Base-by-base conservation (phyloP, 2,113 vertebrate species). In the Oryzias melastigma region DNA sequence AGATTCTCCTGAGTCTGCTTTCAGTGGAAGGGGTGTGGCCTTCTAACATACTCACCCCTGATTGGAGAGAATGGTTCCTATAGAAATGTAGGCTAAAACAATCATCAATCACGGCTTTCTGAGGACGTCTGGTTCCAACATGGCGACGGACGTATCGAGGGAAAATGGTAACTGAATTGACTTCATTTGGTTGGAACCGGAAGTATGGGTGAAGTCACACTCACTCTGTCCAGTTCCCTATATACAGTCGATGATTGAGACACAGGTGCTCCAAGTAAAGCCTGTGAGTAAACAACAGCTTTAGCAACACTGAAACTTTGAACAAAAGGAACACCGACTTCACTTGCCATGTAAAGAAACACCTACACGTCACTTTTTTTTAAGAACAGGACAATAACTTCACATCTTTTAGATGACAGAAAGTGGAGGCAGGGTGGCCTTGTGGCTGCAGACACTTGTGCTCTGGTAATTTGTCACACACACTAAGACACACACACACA, bases 381-480 rank as follows among this genome's bases (percentile, higher is more conserved):
- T 81, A 58, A 86, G 59, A 78, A 86, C 75, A 78, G 70, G 74
- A 90, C 73, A 71, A 86, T 69, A 83, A 87, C 75, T 84, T 78
- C 61, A 87, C 78, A 75, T 73, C 35, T 86, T 46, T 74, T 68
- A 79, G 42, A 77, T 66, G 72, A 87, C 50, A 65, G 64, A 80
- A 78, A 68, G 61, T 47, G 7, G 50, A 19, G 54, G 64, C 68
- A 51, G 68, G 53, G 35, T 52, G 40, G 56, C 41, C 35, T 24
- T 50, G 22, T 64, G 58, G 59, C 59, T 46, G 25, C 25, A 61
- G 62, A 52, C 49, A 51, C 56, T 57, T 54, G 50, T 13, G n/a
- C 25, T 50, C 58, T 68, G 66, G 62, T 45, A 7, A 44, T n/a
- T 51, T 15, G n/a, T 52, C 22, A 24, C 62, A 12, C 27, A 19